Base-by-base conservation (phyloP, 2,113 vertebrate species). In the Sitta europaea region DNA sequence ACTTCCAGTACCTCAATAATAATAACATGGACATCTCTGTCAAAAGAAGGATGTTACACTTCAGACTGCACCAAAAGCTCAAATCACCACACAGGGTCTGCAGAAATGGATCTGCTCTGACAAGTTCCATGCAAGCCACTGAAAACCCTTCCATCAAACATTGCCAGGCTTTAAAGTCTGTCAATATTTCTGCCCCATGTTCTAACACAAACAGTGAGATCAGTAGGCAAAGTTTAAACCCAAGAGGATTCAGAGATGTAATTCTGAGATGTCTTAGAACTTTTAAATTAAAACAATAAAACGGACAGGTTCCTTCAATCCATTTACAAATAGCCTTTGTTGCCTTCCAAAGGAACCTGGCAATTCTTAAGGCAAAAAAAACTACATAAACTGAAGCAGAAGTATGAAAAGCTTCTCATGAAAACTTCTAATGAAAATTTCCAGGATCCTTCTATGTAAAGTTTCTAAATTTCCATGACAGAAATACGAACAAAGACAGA, bases 161-260 rank as follows among this genome's bases (percentile, higher is more conserved):
- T 0, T 0, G 4, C 12, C 18, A 51, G 59, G 50, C 18, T 70
- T 47, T 2, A 45, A 21, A 15, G 12, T 1, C 66, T 29, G n/a
- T 12, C n/a, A 45, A 0, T 11, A 14, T 18, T 54, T 38, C 47
- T 2, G 54, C 8, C 33, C 20, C 6, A 9, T 3, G 15, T 12
- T 59, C 42, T 55, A 51, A 53, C 1, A n/a, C 29, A 68, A 76
- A 57, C 20, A 47, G 4, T 20, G 50, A 55, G 36, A 68, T 7
- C 6, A 63, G 21, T 0, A 53, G n/a, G 23, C n/a, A 31, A 40
- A 83, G 25, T 17, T 48, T 65, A 59, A 67, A 66, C 11, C 3
- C 1, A 16, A 62, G 36, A 62, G 19, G 42, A 83, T 36, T 50
- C 38, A 70, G 54, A 72, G 3, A 35, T 2, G 3, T 2, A 9